Evolutionary conservation across 2,888 invertebrate genomes (phyloP).

Genomic region (Phengaris alcon): DNA sequence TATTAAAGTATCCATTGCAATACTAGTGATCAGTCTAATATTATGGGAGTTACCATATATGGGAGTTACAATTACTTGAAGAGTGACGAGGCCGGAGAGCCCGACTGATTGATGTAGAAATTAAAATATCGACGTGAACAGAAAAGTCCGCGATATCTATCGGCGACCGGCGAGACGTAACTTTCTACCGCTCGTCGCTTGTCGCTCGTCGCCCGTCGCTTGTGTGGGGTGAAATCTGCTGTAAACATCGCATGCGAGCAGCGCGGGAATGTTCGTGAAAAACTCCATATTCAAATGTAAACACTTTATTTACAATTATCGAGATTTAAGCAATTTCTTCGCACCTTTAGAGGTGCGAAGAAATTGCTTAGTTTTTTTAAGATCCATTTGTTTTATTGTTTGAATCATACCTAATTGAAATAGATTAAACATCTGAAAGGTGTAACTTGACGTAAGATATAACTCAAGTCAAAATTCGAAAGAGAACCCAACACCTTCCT

Average conservation of each 20-base stretch:
- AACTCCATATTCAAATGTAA: conserved; percentile 6
- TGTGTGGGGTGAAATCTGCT: conserved; percentile 66
- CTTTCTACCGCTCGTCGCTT: conserved; percentile 56
- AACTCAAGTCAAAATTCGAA: too few species aligned
- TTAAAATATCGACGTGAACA: conserved; percentile 22
- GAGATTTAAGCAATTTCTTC: too few species aligned
- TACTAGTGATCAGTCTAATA: neutral
- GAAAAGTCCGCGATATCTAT: conserved; percentile 29
- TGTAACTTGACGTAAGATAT: too few species aligned
- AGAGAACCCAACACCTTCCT: too few species aligned
- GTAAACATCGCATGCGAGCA: neutral
- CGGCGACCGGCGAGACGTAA: conserved; percentile 58
- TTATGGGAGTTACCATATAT: neutral
- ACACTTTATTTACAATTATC: conserved; percentile 3
- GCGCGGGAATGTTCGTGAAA: conserved; percentile 16
- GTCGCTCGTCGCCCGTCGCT: conserved; percentile 35
- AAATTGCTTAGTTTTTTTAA: neutral
- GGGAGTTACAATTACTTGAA: too few species aligned
- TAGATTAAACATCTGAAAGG: too few species aligned
- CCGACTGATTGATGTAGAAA: conserved; percentile 6
- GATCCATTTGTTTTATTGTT: too few species aligned
- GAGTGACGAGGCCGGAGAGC: neutral
- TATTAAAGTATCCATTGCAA: neutral
- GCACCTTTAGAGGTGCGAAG: neutral
- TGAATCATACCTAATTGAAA: too few species aligned